Percentiles rank a stretch among this genome's conserved stretches.
These are phyloP conservation scores for Leptopterna dolabrata DNA, from an alignment of 2,888 invertebrate species.

Conservation along the genomic window DNA sequence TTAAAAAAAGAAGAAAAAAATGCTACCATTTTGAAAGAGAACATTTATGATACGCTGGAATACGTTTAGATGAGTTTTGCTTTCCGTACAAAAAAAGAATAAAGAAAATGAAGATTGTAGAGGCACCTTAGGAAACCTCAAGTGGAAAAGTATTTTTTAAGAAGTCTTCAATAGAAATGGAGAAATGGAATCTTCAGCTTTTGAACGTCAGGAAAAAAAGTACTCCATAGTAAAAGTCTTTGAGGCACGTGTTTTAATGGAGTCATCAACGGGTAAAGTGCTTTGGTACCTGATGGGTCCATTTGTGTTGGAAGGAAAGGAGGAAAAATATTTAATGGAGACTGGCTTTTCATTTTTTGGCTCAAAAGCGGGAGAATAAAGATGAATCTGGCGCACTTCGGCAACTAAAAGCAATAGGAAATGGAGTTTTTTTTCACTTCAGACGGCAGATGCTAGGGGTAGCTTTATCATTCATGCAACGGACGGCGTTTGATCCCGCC, in stretches of 20 bases:
- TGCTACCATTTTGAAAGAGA: too few species aligned
- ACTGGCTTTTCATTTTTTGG: background rate
- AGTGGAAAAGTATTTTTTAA: constrained; percentile 17
- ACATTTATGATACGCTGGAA: too few species aligned
- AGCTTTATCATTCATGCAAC: background rate
- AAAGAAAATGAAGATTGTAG: constrained; percentile 19
- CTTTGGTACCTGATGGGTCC: constrained; percentile 17
- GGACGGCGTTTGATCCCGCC: background rate
- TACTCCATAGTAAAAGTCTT: background rate
- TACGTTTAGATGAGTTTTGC: background rate
- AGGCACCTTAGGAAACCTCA: constrained; percentile 24
- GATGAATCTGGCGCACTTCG: constrained; percentile 28
- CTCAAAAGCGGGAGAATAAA: background rate
- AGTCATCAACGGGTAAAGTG: constrained; percentile 25
- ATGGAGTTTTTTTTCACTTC: background rate
- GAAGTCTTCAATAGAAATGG: background rate
- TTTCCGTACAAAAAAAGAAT: background rate
- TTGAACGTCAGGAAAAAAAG: background rate
- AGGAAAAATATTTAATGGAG: constrained; percentile 28
- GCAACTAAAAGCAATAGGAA: constrained; percentile 34
- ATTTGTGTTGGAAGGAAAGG: background rate
- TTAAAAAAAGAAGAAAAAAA: too few species aligned
- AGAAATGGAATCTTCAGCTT: constrained; percentile 13
- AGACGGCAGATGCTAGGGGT: background rate
- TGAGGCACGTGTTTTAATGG: constrained; percentile 22